These are phyloP conservation scores for Agrenia bidenticulata DNA, from an alignment of 2,888 invertebrate species.

Conservation along the genomic window DNA sequence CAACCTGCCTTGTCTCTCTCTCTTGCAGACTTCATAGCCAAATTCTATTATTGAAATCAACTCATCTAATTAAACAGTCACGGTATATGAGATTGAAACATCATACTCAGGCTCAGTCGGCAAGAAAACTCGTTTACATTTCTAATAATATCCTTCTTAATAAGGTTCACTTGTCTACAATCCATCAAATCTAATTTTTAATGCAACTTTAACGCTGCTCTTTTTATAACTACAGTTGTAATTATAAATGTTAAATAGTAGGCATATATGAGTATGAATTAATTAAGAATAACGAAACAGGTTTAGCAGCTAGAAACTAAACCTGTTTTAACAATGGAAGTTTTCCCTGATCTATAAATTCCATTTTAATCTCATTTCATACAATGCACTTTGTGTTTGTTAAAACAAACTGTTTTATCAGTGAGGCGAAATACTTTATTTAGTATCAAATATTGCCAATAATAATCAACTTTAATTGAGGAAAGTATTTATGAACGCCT, in stretches of 20 bases:
- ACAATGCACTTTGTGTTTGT: too few relatives aligned
- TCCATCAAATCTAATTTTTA: slow-evolving; percentile 13
- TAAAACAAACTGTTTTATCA: too few relatives aligned
- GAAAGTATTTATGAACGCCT: too few relatives aligned
- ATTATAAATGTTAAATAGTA: background rate
- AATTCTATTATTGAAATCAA: slow-evolving; percentile 19
- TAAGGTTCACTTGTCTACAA: slow-evolving; percentile 5
- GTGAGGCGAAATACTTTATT: too few relatives aligned
- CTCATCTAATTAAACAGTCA: slow-evolving; percentile 23
- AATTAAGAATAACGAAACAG: slow-evolving; percentile 51
- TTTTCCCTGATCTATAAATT: too few relatives aligned
- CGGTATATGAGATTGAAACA: slow-evolving; percentile 1
- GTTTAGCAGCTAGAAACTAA: slow-evolving; percentile 49
- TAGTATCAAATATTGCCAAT: too few relatives aligned
- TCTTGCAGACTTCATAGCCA: background rate
- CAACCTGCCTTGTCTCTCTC: slow-evolving; percentile 12
- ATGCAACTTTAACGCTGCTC: too few relatives aligned
- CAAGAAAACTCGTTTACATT: slow-evolving; percentile 8
- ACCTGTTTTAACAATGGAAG: slow-evolving; percentile 43
- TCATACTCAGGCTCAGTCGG: background rate
- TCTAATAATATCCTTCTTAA: slow-evolving; percentile 7
- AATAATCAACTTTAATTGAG: too few relatives aligned
- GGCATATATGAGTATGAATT: slow-evolving; percentile 51
- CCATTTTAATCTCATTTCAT: too few relatives aligned
- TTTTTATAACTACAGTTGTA: too few relatives aligned